phyloP scores from a whole-genome alignment of 2,113 vertebrate species.

The Clinocottus analis region DNA sequence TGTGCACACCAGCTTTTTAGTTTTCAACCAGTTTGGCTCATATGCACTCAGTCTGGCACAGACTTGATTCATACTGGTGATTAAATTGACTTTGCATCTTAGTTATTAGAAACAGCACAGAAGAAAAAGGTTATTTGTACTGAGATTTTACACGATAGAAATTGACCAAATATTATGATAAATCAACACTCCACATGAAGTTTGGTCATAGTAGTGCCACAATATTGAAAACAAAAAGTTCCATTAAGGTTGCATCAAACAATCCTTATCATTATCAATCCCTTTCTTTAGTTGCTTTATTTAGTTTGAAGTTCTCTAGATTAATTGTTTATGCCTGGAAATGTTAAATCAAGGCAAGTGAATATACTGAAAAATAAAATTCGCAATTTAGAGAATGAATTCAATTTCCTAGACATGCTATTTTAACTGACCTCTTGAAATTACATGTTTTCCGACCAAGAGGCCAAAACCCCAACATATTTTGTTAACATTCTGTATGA shows the following conservation, averaged over 20 bases:
- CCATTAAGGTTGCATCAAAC: background rate
- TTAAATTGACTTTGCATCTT: constrained; percentile 12
- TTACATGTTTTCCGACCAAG: background rate
- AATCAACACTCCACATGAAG: background rate
- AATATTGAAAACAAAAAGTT: background rate
- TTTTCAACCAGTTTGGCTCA: constrained; percentile 23
- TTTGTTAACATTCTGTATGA: background rate
- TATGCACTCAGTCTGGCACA: constrained; percentile 14
- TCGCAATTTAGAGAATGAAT: background rate
- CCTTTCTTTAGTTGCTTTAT: background rate
- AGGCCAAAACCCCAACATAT: background rate
- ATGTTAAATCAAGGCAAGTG: background rate
- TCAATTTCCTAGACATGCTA: background rate
- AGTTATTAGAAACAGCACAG: background rate
- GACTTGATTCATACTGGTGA: constrained; percentile 26
- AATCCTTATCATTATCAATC: background rate
- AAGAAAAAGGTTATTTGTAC: background rate
- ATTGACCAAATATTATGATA: background rate
- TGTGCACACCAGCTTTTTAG: background rate
- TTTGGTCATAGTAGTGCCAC: background rate
- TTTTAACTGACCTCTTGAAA: background rate
- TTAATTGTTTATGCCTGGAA: background rate
- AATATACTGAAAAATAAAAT: background rate
- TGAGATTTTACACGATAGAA: background rate
- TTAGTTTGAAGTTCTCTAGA: background rate